These are phyloP conservation scores for Heliothis virescens DNA, from an alignment of 1,140 invertebrate genomes.

Conservation along the genomic window DNA sequence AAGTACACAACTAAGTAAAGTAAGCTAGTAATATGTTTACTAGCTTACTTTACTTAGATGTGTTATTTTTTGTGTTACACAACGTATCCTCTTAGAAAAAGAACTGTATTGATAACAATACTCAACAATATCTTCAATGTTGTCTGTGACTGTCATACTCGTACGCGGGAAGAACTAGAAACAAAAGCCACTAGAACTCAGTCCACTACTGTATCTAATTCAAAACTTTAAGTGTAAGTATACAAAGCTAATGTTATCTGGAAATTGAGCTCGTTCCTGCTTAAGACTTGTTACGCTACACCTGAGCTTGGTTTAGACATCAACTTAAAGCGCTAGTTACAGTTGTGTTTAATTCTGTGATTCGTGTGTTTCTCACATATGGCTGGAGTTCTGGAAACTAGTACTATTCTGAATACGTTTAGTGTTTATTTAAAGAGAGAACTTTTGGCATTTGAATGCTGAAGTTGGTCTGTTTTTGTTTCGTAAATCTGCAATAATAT, in stretches of 20 bases:
- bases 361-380: conserved; percentile 36
- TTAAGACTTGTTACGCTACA: conserved; percentile 20
- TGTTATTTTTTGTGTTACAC: too few relatives aligned
- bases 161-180: background rate
- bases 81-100: too few relatives aligned
- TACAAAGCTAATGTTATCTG: conserved; percentile 24
- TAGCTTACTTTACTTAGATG: too few relatives aligned
- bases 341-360: conserved; percentile 36
- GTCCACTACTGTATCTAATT: background rate
- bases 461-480: background rate
- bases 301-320: conserved; percentile 7
- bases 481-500: background rate
- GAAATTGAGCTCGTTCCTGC: conserved; percentile 10
- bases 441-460: conserved; percentile 2
- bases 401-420: background rate
- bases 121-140: too few relatives aligned
- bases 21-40: too few relatives aligned
- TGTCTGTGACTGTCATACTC: too few relatives aligned
- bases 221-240: conserved; percentile 7
- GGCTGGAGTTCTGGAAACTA: conserved; percentile 14
- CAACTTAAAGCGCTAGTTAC: conserved; percentile 22
- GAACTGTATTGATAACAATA: too few relatives aligned
- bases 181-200: background rate
- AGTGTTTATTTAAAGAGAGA: background rate
- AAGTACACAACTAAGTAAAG: too few relatives aligned